A percentile compares a stretch with the other conserved stretches of the same genome.
Conservation (phyloP, 2,888 invertebrate species). For the Agrilus cyanescens region DNA sequence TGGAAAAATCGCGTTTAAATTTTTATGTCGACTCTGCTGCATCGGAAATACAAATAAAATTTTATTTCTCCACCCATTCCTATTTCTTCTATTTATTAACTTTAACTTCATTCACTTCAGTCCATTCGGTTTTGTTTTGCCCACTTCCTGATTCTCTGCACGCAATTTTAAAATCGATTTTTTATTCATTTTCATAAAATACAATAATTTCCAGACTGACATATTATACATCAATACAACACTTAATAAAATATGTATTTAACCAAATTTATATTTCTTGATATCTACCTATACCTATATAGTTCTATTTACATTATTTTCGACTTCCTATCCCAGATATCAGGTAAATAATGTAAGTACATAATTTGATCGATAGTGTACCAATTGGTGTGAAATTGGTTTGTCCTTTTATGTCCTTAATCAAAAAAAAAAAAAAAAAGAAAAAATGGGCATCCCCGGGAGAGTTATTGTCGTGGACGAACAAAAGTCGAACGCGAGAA, state of each 20-base stretch:
- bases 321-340: no score
- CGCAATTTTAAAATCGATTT: no score
- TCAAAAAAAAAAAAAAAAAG: constrained; percentile 35
- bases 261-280: no score
- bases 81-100: constrained; percentile 1
- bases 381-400: constrained; percentile 36
- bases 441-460: constrained; percentile 31
- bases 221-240: no score
- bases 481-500: constrained; percentile 32
- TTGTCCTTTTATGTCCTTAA: constrained; percentile 33
- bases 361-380: constrained; percentile 12
- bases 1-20: constrained; percentile 22
- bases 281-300: no score
- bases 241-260: no score
- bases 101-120: not conserved
- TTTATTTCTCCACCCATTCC: constrained; percentile 19
- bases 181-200: no score
- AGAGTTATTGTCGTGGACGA: constrained; percentile 30
- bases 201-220: no score
- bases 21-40: constrained; percentile 21
- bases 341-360: no score
- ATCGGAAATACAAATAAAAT: constrained; percentile 27
- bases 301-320: no score
- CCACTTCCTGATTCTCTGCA: no score
- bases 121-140: not conserved